A percentile compares a stretch with the other conserved stretches of the same genome.
Conservation (phyloP, 2,888 invertebrate species). For the Tupiocoris notatus region DNA sequence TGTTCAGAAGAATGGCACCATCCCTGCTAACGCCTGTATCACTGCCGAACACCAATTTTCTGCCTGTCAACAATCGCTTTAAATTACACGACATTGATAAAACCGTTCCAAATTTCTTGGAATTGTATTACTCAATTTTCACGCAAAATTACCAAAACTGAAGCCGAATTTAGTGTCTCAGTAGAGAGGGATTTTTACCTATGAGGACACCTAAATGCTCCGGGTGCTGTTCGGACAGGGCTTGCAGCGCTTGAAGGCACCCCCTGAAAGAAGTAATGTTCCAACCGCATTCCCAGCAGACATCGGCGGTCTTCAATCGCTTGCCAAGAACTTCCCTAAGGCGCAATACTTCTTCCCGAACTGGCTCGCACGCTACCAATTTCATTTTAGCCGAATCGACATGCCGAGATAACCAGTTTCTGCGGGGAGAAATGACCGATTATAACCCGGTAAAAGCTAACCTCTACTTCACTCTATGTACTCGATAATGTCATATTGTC, state of each 20-base stretch:
- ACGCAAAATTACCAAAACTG: too few species aligned
- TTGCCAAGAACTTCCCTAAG: constrained; percentile 63
- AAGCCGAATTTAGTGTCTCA: too few species aligned
- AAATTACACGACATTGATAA: too few species aligned
- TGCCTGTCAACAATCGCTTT: constrained; percentile 61
- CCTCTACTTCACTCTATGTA: too few species aligned
- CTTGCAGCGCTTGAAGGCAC: constrained; percentile 79
- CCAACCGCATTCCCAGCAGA: constrained; percentile 82
- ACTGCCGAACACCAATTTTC: constrained; percentile 80
- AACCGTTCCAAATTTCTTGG: too few species aligned
- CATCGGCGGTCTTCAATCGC: constrained; percentile 60
- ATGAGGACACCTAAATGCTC: constrained; percentile 65
- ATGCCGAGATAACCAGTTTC: constrained; percentile 73
- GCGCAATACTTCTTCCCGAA: constrained; percentile 71
- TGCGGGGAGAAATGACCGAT: too few species aligned
- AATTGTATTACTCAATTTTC: too few species aligned
- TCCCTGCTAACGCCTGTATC: constrained; percentile 89
- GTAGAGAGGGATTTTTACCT: constrained; percentile 27
- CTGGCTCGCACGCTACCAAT: constrained; percentile 64
- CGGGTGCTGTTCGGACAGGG: constrained; percentile 72
- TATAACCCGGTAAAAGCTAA: too few species aligned
- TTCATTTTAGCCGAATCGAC: constrained; percentile 66
- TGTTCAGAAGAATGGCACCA: constrained; percentile 85
- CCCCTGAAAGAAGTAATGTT: constrained; percentile 85
- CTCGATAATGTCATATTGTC: too few species aligned